These are phyloP conservation scores for Sinohyriopsis cumingii DNA, from an alignment of 2,888 invertebrate genomes.

Conservation along the genomic window DNA sequence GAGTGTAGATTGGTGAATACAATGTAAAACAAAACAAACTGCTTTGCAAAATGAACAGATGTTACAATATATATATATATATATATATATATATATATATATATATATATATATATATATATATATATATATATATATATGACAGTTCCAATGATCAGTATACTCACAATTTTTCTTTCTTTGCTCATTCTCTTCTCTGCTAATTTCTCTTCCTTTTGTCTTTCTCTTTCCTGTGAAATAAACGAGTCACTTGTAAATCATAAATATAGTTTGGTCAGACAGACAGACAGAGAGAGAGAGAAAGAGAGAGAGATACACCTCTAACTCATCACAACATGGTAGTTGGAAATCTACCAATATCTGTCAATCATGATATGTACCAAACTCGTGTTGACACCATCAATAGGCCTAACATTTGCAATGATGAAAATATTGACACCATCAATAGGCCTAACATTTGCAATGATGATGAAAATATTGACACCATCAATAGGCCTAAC, in stretches of 20 bases:
- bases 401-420: too few species aligned
- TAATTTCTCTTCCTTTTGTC: conserved; percentile 87
- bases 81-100: too few species aligned
- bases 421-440: too few species aligned
- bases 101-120: not conserved
- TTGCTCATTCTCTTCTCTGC: conserved; percentile 78
- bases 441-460: too few species aligned
- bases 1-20: too few species aligned
- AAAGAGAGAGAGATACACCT: not conserved
- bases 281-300: conserved; percentile 1
- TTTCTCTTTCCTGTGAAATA: conserved; percentile 71
- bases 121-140: not conserved
- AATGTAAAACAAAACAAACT: too few species aligned
- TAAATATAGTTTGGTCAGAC: not conserved
- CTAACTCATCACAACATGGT: not conserved
- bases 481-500: too few species aligned
- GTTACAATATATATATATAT: too few species aligned
- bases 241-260: too few species aligned
- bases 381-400: not conserved
- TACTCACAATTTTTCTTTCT: conserved; percentile 81
- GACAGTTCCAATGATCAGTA: not conserved
- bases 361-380: not conserved
- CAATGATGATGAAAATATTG: too few species aligned
- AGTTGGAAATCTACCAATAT: not conserved
- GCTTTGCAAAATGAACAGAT: too few species aligned